These are phyloP conservation scores for Hartigia nigra DNA, from an alignment of 2,888 invertebrate species.

Conservation along the genomic window DNA sequence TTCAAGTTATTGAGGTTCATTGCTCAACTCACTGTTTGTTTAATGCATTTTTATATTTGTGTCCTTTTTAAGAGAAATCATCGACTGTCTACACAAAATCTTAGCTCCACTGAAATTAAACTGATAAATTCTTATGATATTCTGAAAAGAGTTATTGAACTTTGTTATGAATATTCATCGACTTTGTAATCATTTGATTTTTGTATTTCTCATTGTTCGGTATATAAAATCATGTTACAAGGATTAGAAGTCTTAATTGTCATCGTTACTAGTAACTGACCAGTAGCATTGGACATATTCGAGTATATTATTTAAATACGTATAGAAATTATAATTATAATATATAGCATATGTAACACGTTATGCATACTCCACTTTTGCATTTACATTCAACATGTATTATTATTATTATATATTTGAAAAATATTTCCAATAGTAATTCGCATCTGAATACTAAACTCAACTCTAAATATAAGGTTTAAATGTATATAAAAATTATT, in stretches of 20 bases:
- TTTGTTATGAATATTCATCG: neutral
- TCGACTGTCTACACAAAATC: no score
- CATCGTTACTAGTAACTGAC: neutral
- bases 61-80: no score
- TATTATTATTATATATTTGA: no score
- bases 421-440: no score
- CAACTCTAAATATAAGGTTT: neutral
- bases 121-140: neutral
- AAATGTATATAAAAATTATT: neutral
- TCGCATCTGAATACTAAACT: neutral
- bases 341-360: neutral
- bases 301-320: neutral
- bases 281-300: neutral
- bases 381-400: neutral
- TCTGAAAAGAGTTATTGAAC: neutral
- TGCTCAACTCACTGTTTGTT: neutral
- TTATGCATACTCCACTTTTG: neutral
- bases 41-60: neutral
- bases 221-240: slow-evolving; percentile 7
- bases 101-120: no score
- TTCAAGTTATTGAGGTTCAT: neutral
- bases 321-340: neutral
- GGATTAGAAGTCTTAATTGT: neutral
- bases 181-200: neutral
- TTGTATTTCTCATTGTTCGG: neutral